Evolutionary conservation across 2,888 invertebrate species (phyloP).

Genomic region (Coecobrya sp.): DNA sequence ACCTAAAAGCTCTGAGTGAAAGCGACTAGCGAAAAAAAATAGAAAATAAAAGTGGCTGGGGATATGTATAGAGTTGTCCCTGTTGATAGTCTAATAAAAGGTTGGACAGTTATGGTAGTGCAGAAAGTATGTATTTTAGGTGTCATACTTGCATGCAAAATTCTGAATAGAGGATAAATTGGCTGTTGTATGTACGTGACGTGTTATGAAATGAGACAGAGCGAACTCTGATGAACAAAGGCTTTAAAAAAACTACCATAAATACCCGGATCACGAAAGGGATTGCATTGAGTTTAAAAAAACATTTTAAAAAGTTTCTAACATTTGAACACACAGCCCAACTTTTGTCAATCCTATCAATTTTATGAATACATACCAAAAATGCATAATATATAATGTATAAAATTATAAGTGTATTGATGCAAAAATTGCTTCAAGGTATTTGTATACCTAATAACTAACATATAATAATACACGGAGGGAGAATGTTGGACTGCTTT

Average conservation of each 20-base stretch:
- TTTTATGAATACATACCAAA: not conserved
- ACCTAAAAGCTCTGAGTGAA: too few relatives aligned
- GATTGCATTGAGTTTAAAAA: conserved; percentile 32
- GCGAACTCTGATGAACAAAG: not conserved
- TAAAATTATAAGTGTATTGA: not conserved
- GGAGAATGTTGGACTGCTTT: conserved; percentile 10
- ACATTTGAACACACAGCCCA: not conserved
- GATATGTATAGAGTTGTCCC: conserved; percentile 20
- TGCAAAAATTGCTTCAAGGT: not conserved
- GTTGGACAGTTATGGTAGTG: not conserved
- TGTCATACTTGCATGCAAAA: not conserved
- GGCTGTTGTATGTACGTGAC: not conserved
- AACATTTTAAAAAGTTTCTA: not conserved
- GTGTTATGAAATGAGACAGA: not conserved
- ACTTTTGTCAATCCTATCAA: conserved; percentile 27
- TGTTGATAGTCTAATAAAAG: conserved; percentile 19
- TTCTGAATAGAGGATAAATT: not conserved
- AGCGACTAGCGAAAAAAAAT: too few relatives aligned
- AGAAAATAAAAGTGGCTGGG: not conserved
- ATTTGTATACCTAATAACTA: not conserved
- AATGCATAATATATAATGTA: not conserved
- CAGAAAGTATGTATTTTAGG: not conserved
- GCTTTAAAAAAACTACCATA: conserved; percentile 6
- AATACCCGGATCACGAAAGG: conserved; percentile 22
- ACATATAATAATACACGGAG: not conserved